Evolutionary conservation across 2,888 invertebrate species (phyloP).

Genomic region (Pristionchus mayeri): DNA sequence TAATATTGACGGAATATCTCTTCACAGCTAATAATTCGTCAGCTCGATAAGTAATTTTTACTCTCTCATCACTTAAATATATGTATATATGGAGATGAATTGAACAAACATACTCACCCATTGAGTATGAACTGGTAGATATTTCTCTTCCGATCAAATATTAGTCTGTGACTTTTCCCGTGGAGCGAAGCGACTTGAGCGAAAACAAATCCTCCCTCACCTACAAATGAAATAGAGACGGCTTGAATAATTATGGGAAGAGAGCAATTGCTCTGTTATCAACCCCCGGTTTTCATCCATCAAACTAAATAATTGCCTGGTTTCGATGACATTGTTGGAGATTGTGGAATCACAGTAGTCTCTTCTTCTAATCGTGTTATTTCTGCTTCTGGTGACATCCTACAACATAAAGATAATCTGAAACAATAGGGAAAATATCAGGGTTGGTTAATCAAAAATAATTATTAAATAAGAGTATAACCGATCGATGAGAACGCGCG

Average conservation of each 20-base stretch:
- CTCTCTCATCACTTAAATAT: conserved; percentile 59
- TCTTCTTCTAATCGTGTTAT: too few relatives aligned
- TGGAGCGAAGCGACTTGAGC: conserved; percentile 51
- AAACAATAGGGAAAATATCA: too few relatives aligned
- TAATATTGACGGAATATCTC: conserved; percentile 58
- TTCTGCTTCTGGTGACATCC: too few relatives aligned
- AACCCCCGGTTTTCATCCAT: neutral
- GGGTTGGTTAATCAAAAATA: too few relatives aligned
- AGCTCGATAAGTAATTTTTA: conserved; percentile 63
- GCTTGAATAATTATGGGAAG: neutral
- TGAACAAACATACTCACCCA: too few relatives aligned
- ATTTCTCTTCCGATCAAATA: conserved; percentile 65
- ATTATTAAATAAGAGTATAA: too few relatives aligned
- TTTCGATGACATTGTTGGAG: conserved; percentile 38
- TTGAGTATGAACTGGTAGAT: conserved; percentile 65
- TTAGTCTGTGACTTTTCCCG: conserved; percentile 65
- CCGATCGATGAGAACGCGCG: too few relatives aligned
- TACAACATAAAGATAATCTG: too few relatives aligned
- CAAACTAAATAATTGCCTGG: conserved; percentile 12
- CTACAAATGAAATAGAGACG: neutral
- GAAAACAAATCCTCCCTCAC: conserved; percentile 1
- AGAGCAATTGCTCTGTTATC: too few relatives aligned
- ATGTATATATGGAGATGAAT: too few relatives aligned
- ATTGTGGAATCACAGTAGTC: neutral
- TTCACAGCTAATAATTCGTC: conserved; percentile 64